Conservation (phyloP, 2,797 vertebrate genomes). For the Prunella strophiata region DNA sequence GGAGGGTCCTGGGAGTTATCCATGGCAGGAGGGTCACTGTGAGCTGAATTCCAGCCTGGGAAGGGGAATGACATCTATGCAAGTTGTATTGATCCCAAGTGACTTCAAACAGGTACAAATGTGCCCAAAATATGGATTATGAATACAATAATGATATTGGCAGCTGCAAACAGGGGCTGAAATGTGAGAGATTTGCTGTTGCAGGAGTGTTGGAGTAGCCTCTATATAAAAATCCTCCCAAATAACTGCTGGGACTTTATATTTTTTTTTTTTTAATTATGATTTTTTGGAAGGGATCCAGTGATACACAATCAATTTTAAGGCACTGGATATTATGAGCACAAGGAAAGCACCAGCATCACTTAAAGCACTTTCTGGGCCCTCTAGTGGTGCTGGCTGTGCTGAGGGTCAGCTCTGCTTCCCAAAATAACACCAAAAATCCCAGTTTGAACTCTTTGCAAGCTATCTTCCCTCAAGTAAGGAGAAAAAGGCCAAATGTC, state of each 20-base stretch:
- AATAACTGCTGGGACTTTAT: fast-evolving
- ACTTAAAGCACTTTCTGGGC: neutral
- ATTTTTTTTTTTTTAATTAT: neutral
- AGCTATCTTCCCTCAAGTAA: neutral
- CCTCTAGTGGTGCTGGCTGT: neutral
- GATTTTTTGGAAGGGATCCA: neutral
- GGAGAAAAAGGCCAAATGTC: neutral
- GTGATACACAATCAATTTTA: neutral
- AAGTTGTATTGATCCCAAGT: neutral
- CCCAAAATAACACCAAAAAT: neutral
- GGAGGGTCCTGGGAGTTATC: fast-evolving
- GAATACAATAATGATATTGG: fast-evolving
- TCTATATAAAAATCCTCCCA: neutral
- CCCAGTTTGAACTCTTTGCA: neutral
- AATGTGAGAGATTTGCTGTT: fast-evolving
- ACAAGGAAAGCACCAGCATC: neutral
- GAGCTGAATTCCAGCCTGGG: neutral
- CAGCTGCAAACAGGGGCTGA: neutral
- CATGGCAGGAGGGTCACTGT: neutral
- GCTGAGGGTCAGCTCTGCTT: neutral
- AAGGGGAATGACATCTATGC: neutral
- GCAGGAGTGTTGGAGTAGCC: neutral
- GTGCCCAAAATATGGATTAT: fast-evolving
- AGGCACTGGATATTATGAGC: neutral
- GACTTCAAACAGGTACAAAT: neutral